Evolutionary conservation across 2,797 vertebrate species (phyloP), one percentile per base, ranked within the genome.

Genomic region (Clarias platycephalus): DNA sequence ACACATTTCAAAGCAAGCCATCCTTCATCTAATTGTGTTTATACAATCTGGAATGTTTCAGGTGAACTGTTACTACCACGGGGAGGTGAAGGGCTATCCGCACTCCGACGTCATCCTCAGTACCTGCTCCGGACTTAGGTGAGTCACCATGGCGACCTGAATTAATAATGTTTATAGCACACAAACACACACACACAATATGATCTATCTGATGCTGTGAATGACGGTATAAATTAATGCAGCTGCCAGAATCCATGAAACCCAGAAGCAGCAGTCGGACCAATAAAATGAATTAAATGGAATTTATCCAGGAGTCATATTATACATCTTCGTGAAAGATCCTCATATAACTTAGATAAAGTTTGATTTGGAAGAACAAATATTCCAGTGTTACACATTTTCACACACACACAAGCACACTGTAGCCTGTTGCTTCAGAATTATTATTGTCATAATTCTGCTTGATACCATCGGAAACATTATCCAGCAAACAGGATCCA

Each of bases 61-160:
- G 95, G 88, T 88, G 70, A 95, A 96, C 92, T 96, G 95, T 91
- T 95, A 95, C 89, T 96, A 96, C 90, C 95, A 96, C 18, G 95
- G 95, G 5, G 88, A 92, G 86, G 95, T 95, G 85, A 90, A 94
- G 88, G 93, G 92, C 63, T 91, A 89, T 0, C 83, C 40, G 68
- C 66, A 87, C 85, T 95, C 95, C 0, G 94, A 95, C 3, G 92
- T 95, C 89, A 95, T 90, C 89, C 92, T 96, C 89, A 95, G 95
- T 83, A 92, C 93, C 74, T 96, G 95, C 49, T 81, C 90, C 34
- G 94, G 94, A 60, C 86, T 96, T 83, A 96, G 92, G 95, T 95
- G 90, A 93, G 94, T 93, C 85, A 83, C 37, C 60, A 86, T 66
- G 60, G 79, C 12, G 16, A 66, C 55, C 20, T 5, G 28, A 68